These are phyloP conservation scores for Prunella strophiata DNA, from an alignment of 2,797 vertebrate genomes.

Conservation along the genomic window DNA sequence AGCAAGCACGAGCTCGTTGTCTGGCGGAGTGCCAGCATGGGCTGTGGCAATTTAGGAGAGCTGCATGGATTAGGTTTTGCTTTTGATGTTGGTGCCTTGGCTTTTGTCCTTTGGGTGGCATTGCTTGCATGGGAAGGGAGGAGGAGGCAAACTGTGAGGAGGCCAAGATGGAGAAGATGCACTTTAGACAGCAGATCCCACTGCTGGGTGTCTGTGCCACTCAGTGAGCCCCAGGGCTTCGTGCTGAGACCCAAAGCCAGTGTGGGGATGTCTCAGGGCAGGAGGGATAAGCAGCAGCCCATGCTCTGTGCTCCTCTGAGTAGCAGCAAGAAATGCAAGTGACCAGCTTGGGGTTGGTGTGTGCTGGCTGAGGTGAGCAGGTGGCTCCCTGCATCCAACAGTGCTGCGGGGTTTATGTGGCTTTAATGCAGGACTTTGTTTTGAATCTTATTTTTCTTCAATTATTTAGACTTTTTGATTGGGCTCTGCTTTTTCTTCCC, in stretches of 20 bases:
- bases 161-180: neutral
- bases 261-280: fast-evolving
- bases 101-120: neutral
- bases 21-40: neutral
- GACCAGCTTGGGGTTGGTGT: neutral
- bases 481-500: neutral
- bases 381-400: neutral
- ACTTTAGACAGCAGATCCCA: neutral
- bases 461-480: neutral
- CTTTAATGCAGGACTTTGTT: neutral
- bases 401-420: neutral
- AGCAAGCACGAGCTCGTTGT: neutral
- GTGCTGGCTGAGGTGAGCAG: neutral
- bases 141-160: neutral
- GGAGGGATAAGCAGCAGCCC: neutral
- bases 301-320: neutral
- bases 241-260: neutral
- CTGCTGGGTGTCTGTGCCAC: fast-evolving
- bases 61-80: neutral
- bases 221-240: fast-evolving
- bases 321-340: neutral
- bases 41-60: neutral
- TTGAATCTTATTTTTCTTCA: neutral
- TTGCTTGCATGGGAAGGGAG: fast-evolving
- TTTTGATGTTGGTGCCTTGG: neutral